Evolutionary conservation across 2,797 vertebrate genomes (phyloP), one percentile per base, ranked within the genome.

Genomic region (Chromobotia macracanthus): DNA sequence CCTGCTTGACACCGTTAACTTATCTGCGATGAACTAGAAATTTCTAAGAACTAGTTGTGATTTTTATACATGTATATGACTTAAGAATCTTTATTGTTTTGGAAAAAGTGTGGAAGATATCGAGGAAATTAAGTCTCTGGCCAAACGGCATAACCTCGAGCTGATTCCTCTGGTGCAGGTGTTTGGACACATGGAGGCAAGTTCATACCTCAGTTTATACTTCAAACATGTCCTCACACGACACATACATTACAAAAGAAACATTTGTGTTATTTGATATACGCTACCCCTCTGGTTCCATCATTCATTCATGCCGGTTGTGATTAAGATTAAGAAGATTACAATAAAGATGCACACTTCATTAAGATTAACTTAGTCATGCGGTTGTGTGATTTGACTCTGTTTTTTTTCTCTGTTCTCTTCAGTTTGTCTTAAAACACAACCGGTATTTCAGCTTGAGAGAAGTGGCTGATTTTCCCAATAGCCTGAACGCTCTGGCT

Each of bases 341-440:
- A n/a, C n/a, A n/a, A n/a, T n/a, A n/a, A n/a, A n/a, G 56, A 46
- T 35, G 21, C 12, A 72, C 44, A n/a, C n/a, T n/a, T n/a, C n/a
- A n/a, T n/a, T n/a, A n/a, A n/a, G n/a, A n/a, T n/a, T n/a, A n/a
- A n/a, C n/a, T n/a, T n/a, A n/a, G n/a, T n/a, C n/a, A n/a, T n/a
- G n/a, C n/a, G n/a, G 41, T 41, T 16, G 16, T 70, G 15, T 15
- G 10, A 6, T 38, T 28, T 61, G 2, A 25, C 58, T 31, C 31
- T 61, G 3, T 35, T 64, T 7, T 35, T 28, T 69, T n/a, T 67
- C 7, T 44, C 16, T 61, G 56, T 21, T 5, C 19, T 74, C 25
- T 64, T 3, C 84, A 95, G 94, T 95, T 94, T 87, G 90, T 94
- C 78, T 88, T 95, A 81, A 95, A 95, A 85, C 94, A 95, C 0